phyloP scores from a whole-genome alignment of 2,113 vertebrate genomes.

The Perca flavescens region DNA sequence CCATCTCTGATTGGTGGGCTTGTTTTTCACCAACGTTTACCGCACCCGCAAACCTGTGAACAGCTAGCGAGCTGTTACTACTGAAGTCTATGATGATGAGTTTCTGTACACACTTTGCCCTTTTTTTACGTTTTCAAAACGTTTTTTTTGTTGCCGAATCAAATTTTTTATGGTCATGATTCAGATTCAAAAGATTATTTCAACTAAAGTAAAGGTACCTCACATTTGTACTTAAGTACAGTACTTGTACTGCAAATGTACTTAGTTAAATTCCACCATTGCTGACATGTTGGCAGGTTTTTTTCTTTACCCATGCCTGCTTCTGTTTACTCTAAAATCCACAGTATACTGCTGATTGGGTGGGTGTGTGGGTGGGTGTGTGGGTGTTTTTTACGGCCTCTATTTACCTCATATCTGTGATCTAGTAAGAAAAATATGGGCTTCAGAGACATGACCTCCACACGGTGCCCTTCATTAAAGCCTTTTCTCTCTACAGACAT shows the following conservation, averaged over 20 bases:
- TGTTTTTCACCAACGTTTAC: neutral
- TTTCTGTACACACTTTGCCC: no score
- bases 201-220: neutral
- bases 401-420: constrained; percentile 73
- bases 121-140: no score
- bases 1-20: neutral
- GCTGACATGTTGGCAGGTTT: neutral
- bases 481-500: neutral
- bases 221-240: neutral
- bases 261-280: neutral
- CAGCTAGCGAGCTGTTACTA: no score
- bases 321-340: neutral
- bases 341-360: neutral
- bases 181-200: no score
- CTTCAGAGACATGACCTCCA: constrained; percentile 41
- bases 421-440: constrained; percentile 57
- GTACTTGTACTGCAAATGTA: neutral
- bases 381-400: constrained; percentile 35
- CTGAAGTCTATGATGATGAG: no score
- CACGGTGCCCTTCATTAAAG: neutral
- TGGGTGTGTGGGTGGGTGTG: constrained; percentile 6
- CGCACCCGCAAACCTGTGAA: neutral
- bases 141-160: no score
- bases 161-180: no score
- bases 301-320: neutral